These are phyloP conservation scores for Sarcophilus harrisii DNA, from an alignment of 2,797 vertebrate species.

Conservation along the genomic window DNA sequence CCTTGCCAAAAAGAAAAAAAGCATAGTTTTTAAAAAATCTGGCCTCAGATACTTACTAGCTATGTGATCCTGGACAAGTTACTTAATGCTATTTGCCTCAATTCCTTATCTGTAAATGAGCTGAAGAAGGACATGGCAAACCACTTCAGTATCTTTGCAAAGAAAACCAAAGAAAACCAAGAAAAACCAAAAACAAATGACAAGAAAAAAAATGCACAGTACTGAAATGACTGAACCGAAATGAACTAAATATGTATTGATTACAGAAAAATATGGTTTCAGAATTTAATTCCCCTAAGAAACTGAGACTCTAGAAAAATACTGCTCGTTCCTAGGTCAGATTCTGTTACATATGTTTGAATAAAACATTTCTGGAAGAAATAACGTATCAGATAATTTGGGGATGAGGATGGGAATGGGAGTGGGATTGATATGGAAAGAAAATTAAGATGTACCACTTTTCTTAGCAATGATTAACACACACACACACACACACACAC, in stretches of 20 bases:
- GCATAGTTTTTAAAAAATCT: background rate
- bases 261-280: background rate
- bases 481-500: background rate
- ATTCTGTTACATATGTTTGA: background rate
- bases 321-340: background rate
- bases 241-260: background rate
- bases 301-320: background rate
- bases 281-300: background rate
- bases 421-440: background rate
- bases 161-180: background rate
- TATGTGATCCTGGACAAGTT: background rate
- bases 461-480: background rate
- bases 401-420: background rate
- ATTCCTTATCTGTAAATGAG: background rate
- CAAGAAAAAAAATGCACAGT: background rate
- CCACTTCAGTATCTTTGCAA: background rate
- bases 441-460: background rate
- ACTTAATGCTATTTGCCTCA: background rate
- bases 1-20: too few species aligned
- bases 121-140: background rate
- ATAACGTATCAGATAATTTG: background rate
- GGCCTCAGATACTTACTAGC: background rate
- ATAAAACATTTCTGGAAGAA: background rate
- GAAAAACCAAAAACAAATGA: background rate
- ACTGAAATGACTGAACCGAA: background rate